These are phyloP conservation scores for Trichomycterus rosablanca DNA, from an alignment of 2,113 vertebrate species.

Conservation along the genomic window DNA sequence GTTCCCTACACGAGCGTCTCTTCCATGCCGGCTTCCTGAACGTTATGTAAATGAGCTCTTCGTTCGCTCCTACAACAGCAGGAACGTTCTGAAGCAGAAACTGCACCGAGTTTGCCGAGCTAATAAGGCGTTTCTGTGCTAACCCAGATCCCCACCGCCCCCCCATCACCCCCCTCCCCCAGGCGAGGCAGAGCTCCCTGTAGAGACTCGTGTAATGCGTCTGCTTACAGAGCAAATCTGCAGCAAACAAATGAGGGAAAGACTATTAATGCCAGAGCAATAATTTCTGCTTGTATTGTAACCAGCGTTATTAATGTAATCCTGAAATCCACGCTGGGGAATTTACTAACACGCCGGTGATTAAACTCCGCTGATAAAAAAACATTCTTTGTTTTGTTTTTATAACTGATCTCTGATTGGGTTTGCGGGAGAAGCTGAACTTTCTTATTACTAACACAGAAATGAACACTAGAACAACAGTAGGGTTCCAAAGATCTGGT, in stretches of 20 bases:
- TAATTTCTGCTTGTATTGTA: slow-evolving; percentile 12
- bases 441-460: too few relatives aligned
- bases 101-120: slow-evolving; percentile 5
- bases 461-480: too few relatives aligned
- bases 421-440: too few relatives aligned
- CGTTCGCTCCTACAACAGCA: slow-evolving; percentile 10
- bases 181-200: slow-evolving; percentile 19
- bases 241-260: slow-evolving; percentile 4
- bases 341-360: background rate
- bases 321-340: slow-evolving; percentile 7
- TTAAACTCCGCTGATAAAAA: slow-evolving; percentile 11
- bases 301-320: slow-evolving; percentile 12
- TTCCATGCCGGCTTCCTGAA: too few relatives aligned
- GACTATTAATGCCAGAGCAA: slow-evolving; percentile 8
- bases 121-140: slow-evolving; percentile 22
- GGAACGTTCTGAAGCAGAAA: slow-evolving; percentile 14
- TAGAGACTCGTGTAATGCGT: slow-evolving; percentile 1
- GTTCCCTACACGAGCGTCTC: too few relatives aligned
- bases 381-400: too few relatives aligned
- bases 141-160: too few relatives aligned
- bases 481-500: too few relatives aligned
- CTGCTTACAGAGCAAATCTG: slow-evolving; percentile 14
- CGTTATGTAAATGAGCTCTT: slow-evolving; percentile 15
- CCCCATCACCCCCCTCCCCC: background rate
- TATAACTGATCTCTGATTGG: too few relatives aligned